Base-by-base conservation (phyloP, 2,113 vertebrate species). In the Pagrus major region DNA sequence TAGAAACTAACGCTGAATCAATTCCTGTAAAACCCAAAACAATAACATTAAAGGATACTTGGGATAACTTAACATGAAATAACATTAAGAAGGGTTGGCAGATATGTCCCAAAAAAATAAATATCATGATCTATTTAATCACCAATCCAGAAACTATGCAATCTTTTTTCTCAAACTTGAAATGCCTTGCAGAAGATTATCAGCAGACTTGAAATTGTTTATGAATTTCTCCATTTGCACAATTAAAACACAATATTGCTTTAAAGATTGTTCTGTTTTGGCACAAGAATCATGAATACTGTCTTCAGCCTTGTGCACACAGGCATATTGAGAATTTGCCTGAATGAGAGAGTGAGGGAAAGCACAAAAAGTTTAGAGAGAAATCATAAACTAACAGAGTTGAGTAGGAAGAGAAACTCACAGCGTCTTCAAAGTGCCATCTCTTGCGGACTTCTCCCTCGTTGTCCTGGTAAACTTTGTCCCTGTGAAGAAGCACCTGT, bases 401-500 rank as follows among this genome's bases (percentile, higher is more conserved):
- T 20, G 9, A 37, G 25, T 11, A 51, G 15, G 33, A 11, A 31
- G 3, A 25, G 15, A 55, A 12, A 91, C 96, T 91, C 78, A 97
- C 96, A 76, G 94, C 93, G 0, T 96, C 96, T 89, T 97, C 96
- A 37, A 93, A 97, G 54, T 91, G 89, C 96, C 96, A 96, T 25
- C 96, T 94, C 59, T 96, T 96, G 56, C 95, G 90, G 78, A 97
- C 96, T 80, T 97, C 96, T 0, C 82, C 90, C 66, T 96, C 96
- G 0, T 96, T 97, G 49, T 94, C 92, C 11, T 94, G 86, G 81
- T 94, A 91, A 4, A 95, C 86, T 68, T 95, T 94, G 27, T 96
- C 95, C 56, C 95, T 92, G 44, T 83, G 87, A 33, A 93, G 78
- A 44, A 96, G 63, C 5, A 95, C 83, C 2, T 95, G 83, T 37